These are phyloP conservation scores for Pterocles gutturalis DNA, from an alignment of 2,113 vertebrate genomes.

Conservation along the genomic window DNA sequence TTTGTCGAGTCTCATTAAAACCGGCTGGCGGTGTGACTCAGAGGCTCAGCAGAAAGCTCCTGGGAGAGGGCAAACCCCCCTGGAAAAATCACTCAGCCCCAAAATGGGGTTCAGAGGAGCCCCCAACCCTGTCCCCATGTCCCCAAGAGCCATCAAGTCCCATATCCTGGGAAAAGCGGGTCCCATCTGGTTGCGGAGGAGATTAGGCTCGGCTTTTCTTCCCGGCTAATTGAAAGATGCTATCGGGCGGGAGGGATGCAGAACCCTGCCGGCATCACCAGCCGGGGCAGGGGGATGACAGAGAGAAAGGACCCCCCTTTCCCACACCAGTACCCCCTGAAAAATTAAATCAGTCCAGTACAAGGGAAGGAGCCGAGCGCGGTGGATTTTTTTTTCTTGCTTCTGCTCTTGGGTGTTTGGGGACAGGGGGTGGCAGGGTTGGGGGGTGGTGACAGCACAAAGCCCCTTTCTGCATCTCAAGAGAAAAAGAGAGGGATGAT, in stretches of 20 bases:
- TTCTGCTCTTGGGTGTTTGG: neutral
- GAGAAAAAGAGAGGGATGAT: neutral
- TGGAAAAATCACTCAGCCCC: fast-evolving
- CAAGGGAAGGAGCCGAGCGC: fast-evolving
- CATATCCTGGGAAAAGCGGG: neutral
- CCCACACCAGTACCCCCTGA: fast-evolving
- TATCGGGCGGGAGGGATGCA: neutral
- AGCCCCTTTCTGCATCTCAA: neutral
- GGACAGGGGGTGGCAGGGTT: neutral
- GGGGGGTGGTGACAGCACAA: fast-evolving
- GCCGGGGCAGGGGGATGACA: neutral
- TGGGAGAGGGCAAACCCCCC: neutral
- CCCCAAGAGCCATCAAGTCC: neutral
- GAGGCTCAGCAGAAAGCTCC: neutral
- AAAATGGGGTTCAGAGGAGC: fast-evolving
- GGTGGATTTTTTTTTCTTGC: neutral
- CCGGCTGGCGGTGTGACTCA: neutral
- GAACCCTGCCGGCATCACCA: neutral
- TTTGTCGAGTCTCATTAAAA: neutral
- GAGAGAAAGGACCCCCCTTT: neutral
- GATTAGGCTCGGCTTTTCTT: neutral
- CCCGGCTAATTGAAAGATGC: neutral
- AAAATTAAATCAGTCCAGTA: fast-evolving
- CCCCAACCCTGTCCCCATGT: neutral
- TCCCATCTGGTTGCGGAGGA: neutral